These are phyloP conservation scores for Dryas iulia DNA, from an alignment of 1,140 invertebrate species.

Conservation along the genomic window DNA sequence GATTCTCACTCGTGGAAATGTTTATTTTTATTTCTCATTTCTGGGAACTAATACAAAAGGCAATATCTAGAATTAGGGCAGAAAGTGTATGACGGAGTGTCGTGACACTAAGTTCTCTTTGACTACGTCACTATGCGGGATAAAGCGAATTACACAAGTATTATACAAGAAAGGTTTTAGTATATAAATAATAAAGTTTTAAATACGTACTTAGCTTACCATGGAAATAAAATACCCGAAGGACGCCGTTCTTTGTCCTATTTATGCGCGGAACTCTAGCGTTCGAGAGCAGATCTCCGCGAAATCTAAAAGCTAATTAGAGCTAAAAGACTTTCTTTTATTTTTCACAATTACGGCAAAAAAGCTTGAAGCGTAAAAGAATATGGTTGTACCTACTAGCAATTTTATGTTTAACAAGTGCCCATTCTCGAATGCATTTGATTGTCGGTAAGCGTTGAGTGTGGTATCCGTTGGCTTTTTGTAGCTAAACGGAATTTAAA, in stretches of 20 bases:
- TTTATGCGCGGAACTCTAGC: constrained; percentile 19
- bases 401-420: not conserved
- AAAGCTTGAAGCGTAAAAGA: constrained; percentile 17
- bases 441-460: not conserved
- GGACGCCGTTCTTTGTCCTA: constrained; percentile 27
- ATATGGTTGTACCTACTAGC: constrained; percentile 5
- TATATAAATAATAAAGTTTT: constrained; percentile 8
- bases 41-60: too few species aligned
- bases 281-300: constrained; percentile 35
- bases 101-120: too few species aligned
- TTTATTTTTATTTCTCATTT: too few species aligned
- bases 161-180: not conserved
- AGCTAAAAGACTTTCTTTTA: constrained; percentile 19
- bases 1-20: too few species aligned
- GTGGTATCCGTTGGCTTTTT: not conserved
- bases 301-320: constrained; percentile 35
- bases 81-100: too few species aligned
- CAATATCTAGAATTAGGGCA: too few species aligned
- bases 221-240: constrained; percentile 7
- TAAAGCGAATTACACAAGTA: too few species aligned
- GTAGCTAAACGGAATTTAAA: not conserved
- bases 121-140: too few species aligned
- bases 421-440: not conserved
- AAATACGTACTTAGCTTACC: constrained; percentile 10
- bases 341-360: constrained; percentile 29